These are phyloP conservation scores for Parazoanthus darwini DNA, from an alignment of 92 coral and sea anemone species.

Conservation along the genomic window DNA sequence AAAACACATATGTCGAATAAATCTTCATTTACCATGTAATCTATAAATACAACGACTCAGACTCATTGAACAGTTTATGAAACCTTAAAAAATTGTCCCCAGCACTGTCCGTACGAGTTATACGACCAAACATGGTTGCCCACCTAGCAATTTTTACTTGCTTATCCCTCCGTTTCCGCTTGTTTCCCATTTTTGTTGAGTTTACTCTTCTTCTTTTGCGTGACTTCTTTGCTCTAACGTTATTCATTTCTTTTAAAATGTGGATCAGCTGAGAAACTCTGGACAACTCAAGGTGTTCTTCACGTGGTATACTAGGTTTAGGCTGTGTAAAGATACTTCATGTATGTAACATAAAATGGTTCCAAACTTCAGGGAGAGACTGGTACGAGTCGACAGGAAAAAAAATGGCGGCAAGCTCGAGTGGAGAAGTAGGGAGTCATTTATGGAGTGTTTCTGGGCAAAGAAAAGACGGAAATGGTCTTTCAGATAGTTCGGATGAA, in stretches of 20 bases:
- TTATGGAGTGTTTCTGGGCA: slow-evolving; percentile 45
- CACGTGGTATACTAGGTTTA: not conserved
- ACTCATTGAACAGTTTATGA: too few relatives aligned
- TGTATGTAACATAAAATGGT: not conserved
- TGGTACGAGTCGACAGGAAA: slow-evolving; percentile 14
- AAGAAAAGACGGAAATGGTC: slow-evolving; percentile 12
- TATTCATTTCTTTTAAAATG: slow-evolving; percentile 64
- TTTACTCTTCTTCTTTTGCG: slow-evolving; percentile 75
- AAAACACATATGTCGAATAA: too few relatives aligned
- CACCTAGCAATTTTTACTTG: slow-evolving; percentile 72
- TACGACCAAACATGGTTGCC: not conserved
- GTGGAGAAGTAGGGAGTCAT: slow-evolving; percentile 22
- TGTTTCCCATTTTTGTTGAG: slow-evolving; percentile 71
- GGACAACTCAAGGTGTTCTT: too few relatives aligned
- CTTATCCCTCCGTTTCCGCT: slow-evolving; percentile 75
- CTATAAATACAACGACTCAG: too few relatives aligned
- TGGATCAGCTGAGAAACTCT: not conserved
- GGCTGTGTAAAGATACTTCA: not conserved
- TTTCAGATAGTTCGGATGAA: slow-evolving; percentile 18
- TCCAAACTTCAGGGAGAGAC: not conserved
- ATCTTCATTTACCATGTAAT: too few relatives aligned
- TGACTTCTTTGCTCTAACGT: slow-evolving; percentile 78
- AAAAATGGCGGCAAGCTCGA: slow-evolving; percentile 84
- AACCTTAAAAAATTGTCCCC: too few relatives aligned
- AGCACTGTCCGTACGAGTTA: too few relatives aligned